Evolutionary conservation across 2,113 vertebrate species (phyloP), one percentile per base, ranked within the genome.

Genomic region (Melanocharis versteri): DNA sequence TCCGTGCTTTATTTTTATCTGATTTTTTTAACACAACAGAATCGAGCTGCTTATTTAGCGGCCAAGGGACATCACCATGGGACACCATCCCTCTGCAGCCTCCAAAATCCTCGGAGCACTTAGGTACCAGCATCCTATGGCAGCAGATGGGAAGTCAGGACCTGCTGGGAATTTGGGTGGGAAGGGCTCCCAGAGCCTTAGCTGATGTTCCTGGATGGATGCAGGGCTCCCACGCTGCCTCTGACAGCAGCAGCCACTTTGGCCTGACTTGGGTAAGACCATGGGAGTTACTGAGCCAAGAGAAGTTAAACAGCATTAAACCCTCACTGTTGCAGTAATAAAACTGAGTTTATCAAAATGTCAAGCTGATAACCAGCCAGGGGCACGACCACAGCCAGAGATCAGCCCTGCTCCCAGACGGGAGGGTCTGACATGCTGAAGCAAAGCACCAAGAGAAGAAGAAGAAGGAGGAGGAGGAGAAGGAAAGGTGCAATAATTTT

Each of bases 91-190:
- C 47, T 54, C 75, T 47, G 48, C 27, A 72, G 61, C 44, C 53
- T 61, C 48, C 27, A 14, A 39, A 39, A 47, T 33, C 37, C 70
- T 44, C 0, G 0, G 14, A 54, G 48, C 4, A 1, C 16, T 58
- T 11, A 35, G 58, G 58, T n/a, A 66, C 23, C 80, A 30, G 53
- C 73, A 84, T 39, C 65, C 70, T 8, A 17, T 5, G 33, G 65
- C 39, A 83, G 47, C 0, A 4, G 35, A 8, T n/a, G 26, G 69
- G 50, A 65, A 44, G 13, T 11, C 11, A 15, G 54, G 33, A 50
- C 8, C 37, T 3, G 1, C 53, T 37, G 58, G 30, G 30, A 22
- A 71, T 90, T 37, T 54, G 51, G 37, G 40, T 51, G 30, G 19
- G 1, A 8, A 77, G 33, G 31, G 48, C 6, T 4, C 17, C 35